A percentile compares a stretch with the other conserved stretches of the same genome.
These are phyloP conservation scores for Ophioninae sp. DNA, from an alignment of 2,888 invertebrate species.

Conservation along the genomic window DNA sequence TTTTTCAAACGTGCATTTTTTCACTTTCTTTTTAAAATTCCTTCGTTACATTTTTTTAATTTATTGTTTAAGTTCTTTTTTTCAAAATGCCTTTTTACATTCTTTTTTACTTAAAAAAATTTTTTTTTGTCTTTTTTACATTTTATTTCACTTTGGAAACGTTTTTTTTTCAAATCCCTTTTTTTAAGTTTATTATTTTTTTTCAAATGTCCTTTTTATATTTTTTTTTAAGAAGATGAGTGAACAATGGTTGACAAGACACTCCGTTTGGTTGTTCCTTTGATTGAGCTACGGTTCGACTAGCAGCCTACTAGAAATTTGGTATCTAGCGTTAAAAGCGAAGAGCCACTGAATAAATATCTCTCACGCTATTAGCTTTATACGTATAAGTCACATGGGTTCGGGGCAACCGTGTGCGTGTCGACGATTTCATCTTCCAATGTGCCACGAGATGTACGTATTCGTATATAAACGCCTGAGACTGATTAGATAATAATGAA, in stretches of 20 bases:
- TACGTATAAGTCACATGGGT: constrained; percentile 37
- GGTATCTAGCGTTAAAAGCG: constrained; percentile 14
- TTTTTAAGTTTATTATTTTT: neutral
- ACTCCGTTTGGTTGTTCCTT: neutral
- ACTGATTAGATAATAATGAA: constrained; percentile 62
- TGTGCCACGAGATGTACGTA: constrained; percentile 1
- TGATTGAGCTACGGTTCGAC: neutral
- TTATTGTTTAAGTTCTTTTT: no score
- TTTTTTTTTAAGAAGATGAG: neutral
- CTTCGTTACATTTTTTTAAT: no score
- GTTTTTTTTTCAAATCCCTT: neutral
- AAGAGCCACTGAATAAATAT: constrained; percentile 40
- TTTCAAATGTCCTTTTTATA: no score
- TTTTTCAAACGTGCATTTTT: no score
- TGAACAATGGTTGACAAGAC: neutral
- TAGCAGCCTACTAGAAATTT: constrained; percentile 11
- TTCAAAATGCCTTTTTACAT: no score
- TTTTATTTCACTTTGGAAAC: neutral
- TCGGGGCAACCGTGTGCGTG: constrained; percentile 1
- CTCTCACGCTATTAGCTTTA: constrained; percentile 33
- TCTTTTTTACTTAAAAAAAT: neutral
- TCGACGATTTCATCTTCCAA: constrained; percentile 3
- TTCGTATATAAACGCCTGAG: constrained; percentile 6
- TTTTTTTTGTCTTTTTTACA: neutral
- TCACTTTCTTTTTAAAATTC: no score